phyloP scores from a whole-genome alignment of 1,140 invertebrate species.

The Chrysomallon squamiferum region DNA sequence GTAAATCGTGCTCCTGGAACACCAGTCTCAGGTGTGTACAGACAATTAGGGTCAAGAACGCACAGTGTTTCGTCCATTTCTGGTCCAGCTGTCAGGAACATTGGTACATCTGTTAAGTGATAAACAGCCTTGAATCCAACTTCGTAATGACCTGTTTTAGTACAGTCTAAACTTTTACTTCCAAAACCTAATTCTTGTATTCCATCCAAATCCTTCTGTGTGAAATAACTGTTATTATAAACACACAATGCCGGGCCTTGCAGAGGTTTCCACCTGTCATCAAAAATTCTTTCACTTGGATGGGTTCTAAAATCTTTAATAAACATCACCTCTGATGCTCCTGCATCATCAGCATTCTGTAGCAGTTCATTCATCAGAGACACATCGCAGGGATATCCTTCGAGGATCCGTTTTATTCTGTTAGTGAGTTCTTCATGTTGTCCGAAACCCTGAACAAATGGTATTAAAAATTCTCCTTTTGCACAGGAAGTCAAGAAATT shows the following conservation, averaged over 20 bases:
- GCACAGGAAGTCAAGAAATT: conserved; percentile 3
- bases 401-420: conserved; percentile 46
- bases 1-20: conserved; percentile 44
- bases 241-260: conserved; percentile 56
- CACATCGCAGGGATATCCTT: conserved; percentile 48
- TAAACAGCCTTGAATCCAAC: conserved; percentile 61
- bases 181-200: conserved; percentile 53
- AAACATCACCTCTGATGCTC: conserved; percentile 54
- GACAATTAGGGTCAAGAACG: conserved; percentile 54
- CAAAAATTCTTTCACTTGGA: conserved; percentile 27
- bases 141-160: conserved; percentile 57
- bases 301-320: conserved; percentile 46
- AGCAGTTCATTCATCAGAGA: conserved; percentile 51
- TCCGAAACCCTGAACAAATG: conserved; percentile 36
- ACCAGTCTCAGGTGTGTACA: conserved; percentile 37
- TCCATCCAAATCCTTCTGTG: conserved; percentile 47
- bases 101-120: conserved; percentile 57
- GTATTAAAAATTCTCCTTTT: not conserved
- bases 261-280: conserved; percentile 26
- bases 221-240: conserved; percentile 54
- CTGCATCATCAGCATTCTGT: conserved; percentile 65
- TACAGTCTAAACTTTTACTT: conserved; percentile 40
- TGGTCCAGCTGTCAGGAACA: conserved; percentile 44
- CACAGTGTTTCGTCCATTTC: conserved; percentile 42
- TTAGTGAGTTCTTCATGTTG: conserved; percentile 51